Evolutionary conservation across 2,888 invertebrate genomes (phyloP), one percentile per base, ranked within the genome.

Genomic region (Tupiocoris notatus): DNA sequence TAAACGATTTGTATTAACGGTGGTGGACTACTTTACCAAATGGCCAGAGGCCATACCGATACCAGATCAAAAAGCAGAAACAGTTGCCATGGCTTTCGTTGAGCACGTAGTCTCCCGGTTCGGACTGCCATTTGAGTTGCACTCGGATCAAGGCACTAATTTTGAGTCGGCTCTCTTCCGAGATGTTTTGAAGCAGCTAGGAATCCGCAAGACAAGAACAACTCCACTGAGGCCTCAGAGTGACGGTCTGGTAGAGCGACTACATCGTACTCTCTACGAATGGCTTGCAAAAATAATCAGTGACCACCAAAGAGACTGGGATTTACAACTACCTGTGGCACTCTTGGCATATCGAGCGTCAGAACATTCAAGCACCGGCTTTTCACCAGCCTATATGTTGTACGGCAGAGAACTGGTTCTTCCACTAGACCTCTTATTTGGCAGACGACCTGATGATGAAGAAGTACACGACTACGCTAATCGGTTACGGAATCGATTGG

Each of bases 181-280:
- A 54, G 54, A 54, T 9, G 54, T 54, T 54, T 20, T 7, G 17
- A 16, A 77, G 12, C 39, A 79, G 16, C 24, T 82, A 78, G 79
- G 80, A 75, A 80, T 82, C 2, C 54, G 71, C 0, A 81, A 82
- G 61, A 82, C 80, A 16, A 77, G 81, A 65, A 79, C 81, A 0
- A 79, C 79, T 2, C 75, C 81, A 2, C 68, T 80, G n/a, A 79
- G 76, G 59, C 80, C 79, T 7, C 79, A 80, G 63, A 80, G 79
- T 0, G 80, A 81, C 62, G 79, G 77, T 57, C 79, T 80, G 77
- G 79, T 80, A 0, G 79, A 80, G 63, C 7, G 79, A 7, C 39
- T 80, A 12, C 80, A 79, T 54, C 56, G 78, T 3, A 81, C 81
- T 0, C 63, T 80, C 12, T 22, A 76, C 2, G 22, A 77, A 58